Conservation (phyloP, 2,888 invertebrate species). For the Plagodis dolabraria region DNA sequence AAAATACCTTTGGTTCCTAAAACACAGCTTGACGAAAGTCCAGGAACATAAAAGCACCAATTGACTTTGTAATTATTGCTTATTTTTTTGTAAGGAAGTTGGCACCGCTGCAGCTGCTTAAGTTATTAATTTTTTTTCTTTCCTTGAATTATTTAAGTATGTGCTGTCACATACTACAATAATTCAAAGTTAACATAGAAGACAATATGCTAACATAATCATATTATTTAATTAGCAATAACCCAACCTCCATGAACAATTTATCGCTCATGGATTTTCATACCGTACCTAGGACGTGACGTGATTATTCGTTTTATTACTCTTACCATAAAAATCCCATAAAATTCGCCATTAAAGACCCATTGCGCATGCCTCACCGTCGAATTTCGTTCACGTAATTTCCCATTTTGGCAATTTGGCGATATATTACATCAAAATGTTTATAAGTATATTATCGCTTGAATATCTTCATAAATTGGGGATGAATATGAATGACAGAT, state of each 20-base stretch:
- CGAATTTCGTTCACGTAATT: constrained; percentile 44
- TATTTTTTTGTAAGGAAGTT: too few species aligned
- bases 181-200: neutral
- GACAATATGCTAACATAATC: neutral
- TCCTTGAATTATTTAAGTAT: too few species aligned
- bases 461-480: constrained; percentile 1
- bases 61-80: too few species aligned
- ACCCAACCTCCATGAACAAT: constrained; percentile 23
- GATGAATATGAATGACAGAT: too few species aligned
- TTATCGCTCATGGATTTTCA: constrained; percentile 51
- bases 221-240: constrained; percentile 13
- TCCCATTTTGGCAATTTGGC: constrained; percentile 19
- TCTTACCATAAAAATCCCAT: constrained; percentile 59
- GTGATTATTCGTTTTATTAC: constrained; percentile 60
- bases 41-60: too few species aligned
- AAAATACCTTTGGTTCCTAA: too few species aligned
- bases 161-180: neutral
- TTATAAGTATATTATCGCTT: constrained; percentile 2
- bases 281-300: constrained; percentile 46
- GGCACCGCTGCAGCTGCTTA: too few species aligned
- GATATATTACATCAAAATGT: constrained; percentile 17
- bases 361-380: constrained; percentile 42
- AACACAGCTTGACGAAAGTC: too few species aligned
- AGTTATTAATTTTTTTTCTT: too few species aligned
- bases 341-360: constrained; percentile 52